A percentile compares a stretch with the other conserved stretches of the same genome.
These are phyloP conservation scores for Sebastes steindachneri DNA, from an alignment of 2,797 vertebrate genomes.

Conservation along the genomic window DNA sequence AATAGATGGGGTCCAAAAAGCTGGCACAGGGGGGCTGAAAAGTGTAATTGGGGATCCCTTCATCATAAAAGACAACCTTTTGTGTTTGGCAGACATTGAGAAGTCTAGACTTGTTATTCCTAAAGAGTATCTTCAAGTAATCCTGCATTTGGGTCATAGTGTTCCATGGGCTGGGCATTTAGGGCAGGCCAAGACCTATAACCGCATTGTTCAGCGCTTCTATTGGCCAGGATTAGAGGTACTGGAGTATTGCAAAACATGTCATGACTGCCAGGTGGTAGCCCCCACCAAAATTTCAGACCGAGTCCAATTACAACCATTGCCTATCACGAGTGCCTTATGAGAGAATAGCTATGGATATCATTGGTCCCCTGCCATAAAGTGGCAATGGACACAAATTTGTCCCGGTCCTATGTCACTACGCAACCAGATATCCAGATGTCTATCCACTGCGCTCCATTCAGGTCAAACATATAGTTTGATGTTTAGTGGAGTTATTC, in stretches of 20 bases:
- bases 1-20: too few species aligned
- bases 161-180: not conserved
- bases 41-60: too few species aligned
- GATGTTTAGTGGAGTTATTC: too few species aligned
- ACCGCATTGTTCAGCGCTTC: not conserved
- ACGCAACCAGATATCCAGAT: too few species aligned
- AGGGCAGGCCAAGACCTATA: not conserved
- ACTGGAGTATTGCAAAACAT: not conserved
- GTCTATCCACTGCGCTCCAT: too few species aligned
- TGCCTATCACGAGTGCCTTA: not conserved
- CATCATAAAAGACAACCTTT: too few species aligned
- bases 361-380: not conserved
- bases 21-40: too few species aligned
- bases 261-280: not conserved
- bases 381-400: too few species aligned
- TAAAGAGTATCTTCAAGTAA: not conserved
- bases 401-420: too few species aligned
- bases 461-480: too few species aligned
- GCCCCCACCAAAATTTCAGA: not conserved
- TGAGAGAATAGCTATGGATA: not conserved
- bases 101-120: not conserved
- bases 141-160: not conserved
- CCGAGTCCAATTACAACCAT: not conserved
- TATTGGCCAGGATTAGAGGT: not conserved
- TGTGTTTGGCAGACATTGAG: too few species aligned